Evolutionary conservation across 2,797 vertebrate genomes (phyloP), one percentile per base, ranked within the genome.

Genomic region (Sebastes reedi): DNA sequence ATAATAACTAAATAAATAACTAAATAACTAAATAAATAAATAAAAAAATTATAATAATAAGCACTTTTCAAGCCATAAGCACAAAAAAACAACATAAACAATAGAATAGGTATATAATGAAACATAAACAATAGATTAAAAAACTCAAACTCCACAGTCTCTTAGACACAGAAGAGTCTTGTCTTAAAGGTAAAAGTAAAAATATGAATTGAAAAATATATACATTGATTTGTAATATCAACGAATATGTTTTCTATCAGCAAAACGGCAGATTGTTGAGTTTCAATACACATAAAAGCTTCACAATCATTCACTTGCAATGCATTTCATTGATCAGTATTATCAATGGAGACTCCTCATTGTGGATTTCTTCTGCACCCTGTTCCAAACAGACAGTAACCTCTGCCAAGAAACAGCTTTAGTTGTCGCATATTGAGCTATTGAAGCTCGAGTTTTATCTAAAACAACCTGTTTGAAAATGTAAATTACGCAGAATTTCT

Each of bases 321-420:
- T 55, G 42, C 67, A 1, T 25, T 56, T 36, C 1, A 67, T 1
- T 54, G 55, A 79, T 50, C 25, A 13, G 58, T n/a, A 9, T 75
- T 34, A 34, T 74, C 30, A 77, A 2, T 68, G 13, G 55, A 59
- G 32, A 52, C 59, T 61, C 6, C 11, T 58, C 68, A 16, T 61
- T 70, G 6, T n/a, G 16, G 55, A 42, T 85, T 50, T 75, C 77
- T 50, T 75, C 77, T 82, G 59, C 70, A 65, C 55, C 55, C 77
- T 65, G 34, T 12, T 81, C 65, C 62, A 75, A 67, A 70, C 73
- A 78, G 6, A 39, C 36, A 39, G 13, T 39, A 60, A 67, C 29
- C 34, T 68, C 50, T 68, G 62, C 24, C 65, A 69, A 61, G 67
- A 72, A 74, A 55, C 8, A 46, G 32, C 62, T 67, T 25, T 10